Evolutionary conservation across 2,113 vertebrate species (phyloP).

Genomic region (Xerus inauris): DNA sequence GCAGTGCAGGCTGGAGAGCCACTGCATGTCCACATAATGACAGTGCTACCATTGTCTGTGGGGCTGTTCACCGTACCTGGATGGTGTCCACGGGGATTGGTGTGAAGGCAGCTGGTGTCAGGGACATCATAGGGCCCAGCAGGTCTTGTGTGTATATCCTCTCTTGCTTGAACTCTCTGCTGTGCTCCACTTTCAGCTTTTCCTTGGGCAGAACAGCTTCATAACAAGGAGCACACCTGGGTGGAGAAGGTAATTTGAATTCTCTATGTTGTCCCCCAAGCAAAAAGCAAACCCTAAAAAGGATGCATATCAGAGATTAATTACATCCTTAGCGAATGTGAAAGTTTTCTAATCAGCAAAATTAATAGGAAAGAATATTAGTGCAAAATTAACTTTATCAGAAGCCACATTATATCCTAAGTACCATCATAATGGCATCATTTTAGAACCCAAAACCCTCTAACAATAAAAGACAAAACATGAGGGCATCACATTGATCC

Average conservation of each 20-base stretch:
- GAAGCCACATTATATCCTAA: neutral
- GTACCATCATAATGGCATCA: neutral
- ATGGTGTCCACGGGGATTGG: conserved; percentile 95
- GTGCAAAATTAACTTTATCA: neutral
- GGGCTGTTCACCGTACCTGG: conserved; percentile 87
- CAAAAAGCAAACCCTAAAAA: conserved; percentile 91
- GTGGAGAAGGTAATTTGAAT: conserved; percentile 97
- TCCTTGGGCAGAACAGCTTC: conserved; percentile 96
- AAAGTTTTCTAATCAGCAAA: neutral
- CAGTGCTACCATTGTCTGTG: accelerated
- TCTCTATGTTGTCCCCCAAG: conserved; percentile 96
- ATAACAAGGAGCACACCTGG: conserved; percentile 95
- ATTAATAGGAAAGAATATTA: neutral
- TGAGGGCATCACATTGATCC: neutral
- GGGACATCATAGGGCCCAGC: conserved; percentile 91
- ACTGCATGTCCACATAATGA: accelerated
- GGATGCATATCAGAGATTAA: neutral
- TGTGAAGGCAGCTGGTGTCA: conserved; percentile 96
- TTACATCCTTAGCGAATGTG: neutral
- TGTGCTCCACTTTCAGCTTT: conserved; percentile 94
- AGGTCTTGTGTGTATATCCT: conserved; percentile 90
- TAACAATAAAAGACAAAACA: neutral
- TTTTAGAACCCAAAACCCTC: neutral
- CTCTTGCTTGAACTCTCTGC: conserved; percentile 92
- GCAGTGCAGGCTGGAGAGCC: neutral